Conservation (phyloP, 2,888 invertebrate genomes). For the Leucophenga montana region DNA sequence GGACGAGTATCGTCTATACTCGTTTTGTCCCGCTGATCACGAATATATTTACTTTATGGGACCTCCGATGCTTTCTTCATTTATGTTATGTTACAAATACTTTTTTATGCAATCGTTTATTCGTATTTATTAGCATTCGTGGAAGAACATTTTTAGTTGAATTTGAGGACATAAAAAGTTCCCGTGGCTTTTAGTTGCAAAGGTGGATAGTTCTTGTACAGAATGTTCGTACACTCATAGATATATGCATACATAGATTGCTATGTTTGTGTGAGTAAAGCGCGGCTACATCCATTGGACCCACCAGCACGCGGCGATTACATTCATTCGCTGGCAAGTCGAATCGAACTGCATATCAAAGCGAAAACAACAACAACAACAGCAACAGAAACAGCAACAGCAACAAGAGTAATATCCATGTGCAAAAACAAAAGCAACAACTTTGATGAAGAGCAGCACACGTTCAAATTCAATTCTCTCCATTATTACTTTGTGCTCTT, state of each 20-base stretch:
- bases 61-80: too few species aligned
- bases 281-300: constrained; percentile 40
- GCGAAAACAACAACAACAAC: constrained; percentile 21
- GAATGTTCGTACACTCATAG: constrained; percentile 32
- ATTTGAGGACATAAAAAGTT: too few species aligned
- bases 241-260: constrained; percentile 17
- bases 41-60: too few species aligned
- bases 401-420: constrained; percentile 17
- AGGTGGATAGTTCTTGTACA: constrained; percentile 8
- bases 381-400: constrained; percentile 23
- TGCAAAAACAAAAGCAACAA: constrained; percentile 34
- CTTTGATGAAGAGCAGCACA: constrained; percentile 50
- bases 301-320: constrained; percentile 63
- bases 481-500: neutral
- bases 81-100: too few species aligned
- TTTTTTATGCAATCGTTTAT: too few species aligned
- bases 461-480: constrained; percentile 16
- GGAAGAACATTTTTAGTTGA: too few species aligned
- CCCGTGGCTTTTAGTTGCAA: too few species aligned
- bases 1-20: too few species aligned
- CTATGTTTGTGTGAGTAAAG: constrained; percentile 29
- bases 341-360: neutral
- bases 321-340: constrained; percentile 41
- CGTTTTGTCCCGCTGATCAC: too few species aligned
- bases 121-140: too few species aligned